Base-by-base conservation (phyloP, 2,797 vertebrate genomes). In the Parauchenoglanis punctatus region DNA sequence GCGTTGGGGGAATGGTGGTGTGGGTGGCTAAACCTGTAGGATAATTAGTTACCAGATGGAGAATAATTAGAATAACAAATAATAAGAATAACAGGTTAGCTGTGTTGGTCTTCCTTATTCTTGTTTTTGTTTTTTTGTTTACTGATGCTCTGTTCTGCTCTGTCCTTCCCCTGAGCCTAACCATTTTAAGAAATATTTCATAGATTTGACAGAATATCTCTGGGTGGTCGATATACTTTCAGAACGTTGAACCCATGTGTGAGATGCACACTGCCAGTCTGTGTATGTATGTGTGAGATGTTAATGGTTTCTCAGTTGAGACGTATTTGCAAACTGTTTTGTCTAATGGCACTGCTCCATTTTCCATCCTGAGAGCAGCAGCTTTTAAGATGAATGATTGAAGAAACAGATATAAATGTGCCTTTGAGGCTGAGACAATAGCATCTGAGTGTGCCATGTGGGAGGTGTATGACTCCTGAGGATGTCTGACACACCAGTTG, bases 391-490 rank as follows among this genome's bases (percentile, higher is more conserved):
- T 20, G 7, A 77, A 56, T 12, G 18, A 18, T 63, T 18, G 59
- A 63, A 17, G 80, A 46, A 63, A 25, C 23, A 1, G 80, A n/a
- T 61, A 46, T 17, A 63, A 63, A 81, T 46, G 58, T 61, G 59
- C 35, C 40, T 46, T n/a, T 8, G 54, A 58, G 58, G 1, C 58
- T 17, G 80, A 44, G 58, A 81, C 80, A 46, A 63, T 46, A 2
- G 58, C 80, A n/a, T 81, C 17, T 8, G 35, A 46, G 59, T 4
- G 20, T 1, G 77, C 4, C 31, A 7, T 40, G 77, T 81, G 1
- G 80, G 80, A 63, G 80, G 80, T n/a, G 58, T 81, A n/a, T 63
- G 58, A 81, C 40, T 81, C 80, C 58, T 83, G 7, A 0, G 11
- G 7, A 46, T 13, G 58, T 49, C 61, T 7, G n/a, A 44, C 56